These are phyloP conservation scores for Trissolcus brochymenae DNA, from an alignment of 2,888 invertebrate genomes.

Conservation along the genomic window DNA sequence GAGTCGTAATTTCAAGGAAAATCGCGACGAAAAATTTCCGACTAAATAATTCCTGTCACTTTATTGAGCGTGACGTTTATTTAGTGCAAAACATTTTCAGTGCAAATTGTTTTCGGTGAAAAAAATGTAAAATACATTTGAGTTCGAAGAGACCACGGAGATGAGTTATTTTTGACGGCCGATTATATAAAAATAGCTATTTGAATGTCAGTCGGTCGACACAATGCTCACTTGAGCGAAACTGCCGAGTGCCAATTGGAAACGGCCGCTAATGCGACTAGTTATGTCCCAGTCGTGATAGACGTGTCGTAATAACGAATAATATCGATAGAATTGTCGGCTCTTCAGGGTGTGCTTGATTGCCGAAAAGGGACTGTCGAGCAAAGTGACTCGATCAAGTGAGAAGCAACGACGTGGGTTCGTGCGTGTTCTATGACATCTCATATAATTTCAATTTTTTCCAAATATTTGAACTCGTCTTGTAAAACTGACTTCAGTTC, in stretches of 20 bases:
- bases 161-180: conserved; percentile 24
- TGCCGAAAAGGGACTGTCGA: conserved; percentile 61
- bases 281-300: conserved; percentile 46
- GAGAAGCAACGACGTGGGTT: conserved; percentile 55
- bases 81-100: too few species aligned
- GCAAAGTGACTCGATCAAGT: conserved; percentile 63
- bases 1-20: too few species aligned
- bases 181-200: conserved; percentile 35
- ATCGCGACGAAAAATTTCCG: too few species aligned
- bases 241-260: conserved; percentile 44
- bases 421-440: conserved; percentile 28
- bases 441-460: conserved; percentile 6
- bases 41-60: too few species aligned
- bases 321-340: conserved; percentile 58
- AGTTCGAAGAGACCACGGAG: conserved; percentile 11
- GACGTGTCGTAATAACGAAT: conserved; percentile 57
- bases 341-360: conserved; percentile 62
- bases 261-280: conserved; percentile 47
- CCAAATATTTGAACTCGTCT: neutral
- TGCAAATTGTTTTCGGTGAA: too few species aligned
- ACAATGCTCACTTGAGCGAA: conserved; percentile 41
- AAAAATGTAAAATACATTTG: too few species aligned
- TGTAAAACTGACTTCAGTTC: neutral
- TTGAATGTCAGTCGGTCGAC: conserved; percentile 33
- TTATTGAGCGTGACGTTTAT: too few species aligned